Percentiles rank a stretch among this genome's conserved stretches.
Evolutionary conservation across 2,888 invertebrate genomes (phyloP).

Genomic region (Serrognathus titanus): DNA sequence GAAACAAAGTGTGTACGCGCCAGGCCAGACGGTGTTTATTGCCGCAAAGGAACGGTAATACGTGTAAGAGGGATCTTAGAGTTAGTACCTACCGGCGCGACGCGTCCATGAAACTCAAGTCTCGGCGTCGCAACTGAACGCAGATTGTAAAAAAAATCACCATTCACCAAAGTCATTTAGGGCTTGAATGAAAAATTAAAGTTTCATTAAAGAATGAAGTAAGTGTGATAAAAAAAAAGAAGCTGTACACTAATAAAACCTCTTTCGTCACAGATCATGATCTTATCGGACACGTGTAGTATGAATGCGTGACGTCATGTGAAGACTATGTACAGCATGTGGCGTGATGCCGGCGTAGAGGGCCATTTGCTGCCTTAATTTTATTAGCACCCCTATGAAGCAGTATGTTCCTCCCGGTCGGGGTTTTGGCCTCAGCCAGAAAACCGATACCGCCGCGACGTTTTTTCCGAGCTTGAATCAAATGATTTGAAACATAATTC

Average conservation of each 20-base stretch:
- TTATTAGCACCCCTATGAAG: constrained; percentile 44
- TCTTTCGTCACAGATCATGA: no score
- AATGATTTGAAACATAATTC: no score
- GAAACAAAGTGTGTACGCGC: constrained; percentile 12
- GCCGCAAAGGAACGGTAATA: constrained; percentile 26
- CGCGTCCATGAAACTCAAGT: constrained; percentile 19
- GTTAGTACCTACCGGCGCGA: constrained; percentile 12
- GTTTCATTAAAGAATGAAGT: no score
- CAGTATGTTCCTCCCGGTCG: background rate
- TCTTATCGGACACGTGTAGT: no score
- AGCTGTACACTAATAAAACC: no score
- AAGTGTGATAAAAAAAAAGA: no score
- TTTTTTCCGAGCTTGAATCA: no score
- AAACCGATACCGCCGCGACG: no score
- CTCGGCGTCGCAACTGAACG: background rate
- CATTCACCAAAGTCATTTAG: no score
- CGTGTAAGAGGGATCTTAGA: constrained; percentile 24
- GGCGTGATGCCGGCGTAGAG: constrained; percentile 43
- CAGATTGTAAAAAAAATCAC: no score
- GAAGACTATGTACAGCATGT: constrained; percentile 33
- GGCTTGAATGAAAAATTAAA: no score
- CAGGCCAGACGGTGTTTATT: constrained; percentile 25
- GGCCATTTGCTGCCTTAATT: constrained; percentile 48
- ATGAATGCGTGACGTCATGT: background rate
- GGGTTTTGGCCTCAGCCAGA: no score